phyloP scores from a whole-genome alignment of 2,113 vertebrate genomes.

The Charina bottae region DNA sequence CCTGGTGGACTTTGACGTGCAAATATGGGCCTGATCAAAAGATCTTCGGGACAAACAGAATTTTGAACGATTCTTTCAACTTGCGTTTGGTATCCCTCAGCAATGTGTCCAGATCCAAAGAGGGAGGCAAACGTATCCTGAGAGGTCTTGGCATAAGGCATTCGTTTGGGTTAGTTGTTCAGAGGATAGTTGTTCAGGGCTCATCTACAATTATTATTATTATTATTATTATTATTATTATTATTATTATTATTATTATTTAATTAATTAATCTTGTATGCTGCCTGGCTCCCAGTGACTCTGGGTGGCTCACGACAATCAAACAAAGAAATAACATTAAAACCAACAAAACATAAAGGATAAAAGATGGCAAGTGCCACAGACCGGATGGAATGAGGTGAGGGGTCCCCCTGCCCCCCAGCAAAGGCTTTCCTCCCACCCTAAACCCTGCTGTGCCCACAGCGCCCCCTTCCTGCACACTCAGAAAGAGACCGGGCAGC shows the following conservation, averaged over 20 bases:
- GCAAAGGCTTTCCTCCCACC: too few relatives aligned
- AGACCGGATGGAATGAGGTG: too few relatives aligned
- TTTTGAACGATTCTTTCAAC: background rate
- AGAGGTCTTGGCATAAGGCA: background rate
- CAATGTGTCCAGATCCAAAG: background rate
- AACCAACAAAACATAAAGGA: too few relatives aligned
- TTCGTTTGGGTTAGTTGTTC: background rate
- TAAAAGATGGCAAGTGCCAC: too few relatives aligned
- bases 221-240: too few relatives aligned
- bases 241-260: too few relatives aligned
- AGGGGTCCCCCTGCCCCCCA: too few relatives aligned
- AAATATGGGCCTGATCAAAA: conserved; percentile 20
- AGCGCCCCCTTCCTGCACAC: too few relatives aligned
- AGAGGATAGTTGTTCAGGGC: background rate
- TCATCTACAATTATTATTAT: background rate
- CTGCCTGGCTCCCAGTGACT: background rate
- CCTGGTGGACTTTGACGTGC: background rate
- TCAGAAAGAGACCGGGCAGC: too few relatives aligned
- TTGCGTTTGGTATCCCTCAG: background rate
- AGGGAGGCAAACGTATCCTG: background rate
- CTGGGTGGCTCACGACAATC: background rate
- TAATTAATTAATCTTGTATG: background rate
- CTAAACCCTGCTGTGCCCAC: too few relatives aligned
- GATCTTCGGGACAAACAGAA: background rate
- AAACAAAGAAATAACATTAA: background rate